phyloP scores from a whole-genome alignment of 2,888 invertebrate species.

The Nycteola revayana region DNA sequence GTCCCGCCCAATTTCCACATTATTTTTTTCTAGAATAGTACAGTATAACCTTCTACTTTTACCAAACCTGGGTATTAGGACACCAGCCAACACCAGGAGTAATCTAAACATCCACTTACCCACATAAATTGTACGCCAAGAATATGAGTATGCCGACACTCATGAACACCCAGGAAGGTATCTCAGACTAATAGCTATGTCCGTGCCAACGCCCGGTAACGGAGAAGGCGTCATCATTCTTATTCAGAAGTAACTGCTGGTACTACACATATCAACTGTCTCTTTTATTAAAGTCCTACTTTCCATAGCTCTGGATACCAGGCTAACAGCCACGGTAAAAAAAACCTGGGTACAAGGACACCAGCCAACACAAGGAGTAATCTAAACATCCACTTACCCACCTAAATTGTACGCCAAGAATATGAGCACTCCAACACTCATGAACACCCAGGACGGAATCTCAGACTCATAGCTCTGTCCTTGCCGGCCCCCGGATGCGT shows the following conservation, averaged over 20 bases:
- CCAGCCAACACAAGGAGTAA: too few species aligned
- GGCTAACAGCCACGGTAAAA: too few species aligned
- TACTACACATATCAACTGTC: slow-evolving; percentile 94
- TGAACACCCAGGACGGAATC: slow-evolving; percentile 93
- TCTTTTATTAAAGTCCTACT: too few species aligned
- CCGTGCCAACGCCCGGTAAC: slow-evolving; percentile 49
- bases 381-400: slow-evolving; percentile 67
- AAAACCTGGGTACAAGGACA: too few species aligned
- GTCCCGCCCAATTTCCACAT: too few species aligned
- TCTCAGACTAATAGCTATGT: slow-evolving; percentile 39
- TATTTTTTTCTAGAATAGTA: too few species aligned
- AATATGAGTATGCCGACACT: slow-evolving; percentile 92
- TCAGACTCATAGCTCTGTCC: slow-evolving; percentile 33
- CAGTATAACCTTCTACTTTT: too few species aligned
- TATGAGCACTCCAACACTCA: slow-evolving; percentile 90
- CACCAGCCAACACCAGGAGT: too few species aligned
- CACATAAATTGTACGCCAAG: slow-evolving; percentile 96
- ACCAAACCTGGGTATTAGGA: too few species aligned
- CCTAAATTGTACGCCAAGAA: slow-evolving; percentile 97
- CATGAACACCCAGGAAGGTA: slow-evolving; percentile 94
- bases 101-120: slow-evolving; percentile 41
- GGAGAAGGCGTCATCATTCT: slow-evolving; percentile 92
- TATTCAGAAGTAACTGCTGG: slow-evolving; percentile 90
- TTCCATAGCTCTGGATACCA: too few species aligned
- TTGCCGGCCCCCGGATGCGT: slow-evolving; percentile 53